phyloP scores from a whole-genome alignment of 2,888 invertebrate species.

The Catocala nupta region DNA sequence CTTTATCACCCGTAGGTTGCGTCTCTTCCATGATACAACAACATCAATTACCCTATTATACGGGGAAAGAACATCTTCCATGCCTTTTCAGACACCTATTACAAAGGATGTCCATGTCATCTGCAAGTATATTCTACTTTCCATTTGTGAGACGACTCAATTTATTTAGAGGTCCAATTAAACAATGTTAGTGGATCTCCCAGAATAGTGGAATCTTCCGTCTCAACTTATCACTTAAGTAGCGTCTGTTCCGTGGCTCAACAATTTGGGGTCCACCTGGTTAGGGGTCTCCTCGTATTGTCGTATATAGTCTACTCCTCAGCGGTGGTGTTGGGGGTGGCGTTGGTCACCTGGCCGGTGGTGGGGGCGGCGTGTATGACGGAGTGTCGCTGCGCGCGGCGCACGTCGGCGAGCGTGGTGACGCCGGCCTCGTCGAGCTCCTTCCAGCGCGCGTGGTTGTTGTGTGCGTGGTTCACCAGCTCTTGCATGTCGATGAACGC shows the following conservation, averaged over 20 bases:
- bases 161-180: no score
- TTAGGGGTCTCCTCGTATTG: conserved; percentile 2
- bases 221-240: conserved; percentile 14
- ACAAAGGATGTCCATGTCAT: not conserved
- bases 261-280: conserved; percentile 7
- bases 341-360: no score
- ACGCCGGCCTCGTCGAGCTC: conserved; percentile 93
- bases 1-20: conserved; percentile 18
- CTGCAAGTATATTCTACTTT: no score
- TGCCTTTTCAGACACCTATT: not conserved
- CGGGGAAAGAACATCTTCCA: not conserved
- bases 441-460: conserved; percentile 97
- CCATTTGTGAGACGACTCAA: no score
- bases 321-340: conserved; percentile 46
- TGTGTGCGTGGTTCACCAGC: conserved; percentile 93
- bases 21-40: conserved; percentile 3
- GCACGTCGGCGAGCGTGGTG: conserved; percentile 90
- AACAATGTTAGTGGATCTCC: no score
- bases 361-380: conserved; percentile 39
- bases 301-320: conserved; percentile 59
- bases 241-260: conserved; percentile 17
- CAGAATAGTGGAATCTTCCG: not conserved
- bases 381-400: conserved; percentile 69
- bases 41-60: not conserved
- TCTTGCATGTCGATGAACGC: conserved; percentile 98